phyloP scores from a whole-genome alignment of 2,888 invertebrate genomes.

The Thumatha senex region DNA sequence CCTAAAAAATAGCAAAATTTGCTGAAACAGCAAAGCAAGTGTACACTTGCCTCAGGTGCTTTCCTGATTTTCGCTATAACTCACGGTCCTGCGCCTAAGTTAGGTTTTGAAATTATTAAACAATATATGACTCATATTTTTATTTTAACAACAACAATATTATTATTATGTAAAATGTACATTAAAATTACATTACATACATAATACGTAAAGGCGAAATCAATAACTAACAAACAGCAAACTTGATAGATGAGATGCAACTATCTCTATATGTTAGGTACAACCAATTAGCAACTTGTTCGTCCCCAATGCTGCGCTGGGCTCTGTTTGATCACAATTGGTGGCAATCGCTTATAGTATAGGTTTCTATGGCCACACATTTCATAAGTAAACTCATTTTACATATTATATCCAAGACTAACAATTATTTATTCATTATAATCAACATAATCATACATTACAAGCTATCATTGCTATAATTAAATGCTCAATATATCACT shows the following conservation, averaged over 20 bases:
- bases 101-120: slow-evolving; percentile 13
- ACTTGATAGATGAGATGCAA: slow-evolving; percentile 58
- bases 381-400: slow-evolving; percentile 33
- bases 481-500: slow-evolving; percentile 48
- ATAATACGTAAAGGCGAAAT: slow-evolving; percentile 70
- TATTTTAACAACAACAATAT: slow-evolving; percentile 80
- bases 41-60: no score
- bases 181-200: slow-evolving; percentile 73
- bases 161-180: slow-evolving; percentile 78
- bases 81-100: no score
- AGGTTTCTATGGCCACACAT: slow-evolving; percentile 43
- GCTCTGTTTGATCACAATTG: slow-evolving; percentile 19
- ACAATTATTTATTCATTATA: slow-evolving; percentile 37
- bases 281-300: slow-evolving; percentile 34
- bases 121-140: slow-evolving; percentile 53
- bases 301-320: slow-evolving; percentile 32
- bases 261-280: no score
- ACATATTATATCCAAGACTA: slow-evolving; percentile 16
- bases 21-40: no score
- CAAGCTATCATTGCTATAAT: slow-evolving; percentile 31
- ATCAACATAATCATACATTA: slow-evolving; percentile 29
- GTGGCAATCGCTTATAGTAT: slow-evolving; percentile 21
- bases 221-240: no score
- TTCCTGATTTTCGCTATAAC: no score
- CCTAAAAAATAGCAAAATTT: no score